These are phyloP conservation scores for Erynnis tages DNA, from an alignment of 2,888 invertebrate species.

Conservation along the genomic window DNA sequence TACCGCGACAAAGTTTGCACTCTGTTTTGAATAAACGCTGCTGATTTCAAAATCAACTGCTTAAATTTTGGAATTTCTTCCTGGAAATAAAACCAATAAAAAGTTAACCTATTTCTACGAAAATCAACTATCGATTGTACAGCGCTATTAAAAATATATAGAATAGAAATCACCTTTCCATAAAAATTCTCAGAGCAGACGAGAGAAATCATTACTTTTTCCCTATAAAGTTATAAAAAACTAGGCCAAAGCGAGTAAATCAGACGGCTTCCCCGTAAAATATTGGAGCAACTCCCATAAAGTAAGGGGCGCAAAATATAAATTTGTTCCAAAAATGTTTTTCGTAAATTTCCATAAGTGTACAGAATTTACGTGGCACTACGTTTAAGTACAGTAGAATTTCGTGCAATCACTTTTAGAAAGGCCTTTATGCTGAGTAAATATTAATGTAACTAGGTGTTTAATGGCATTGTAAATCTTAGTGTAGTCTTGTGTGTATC, in stretches of 20 bases:
- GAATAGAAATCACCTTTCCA: too few species aligned
- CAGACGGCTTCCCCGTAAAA: not conserved
- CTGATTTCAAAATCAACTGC: too few species aligned
- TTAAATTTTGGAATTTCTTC: too few species aligned
- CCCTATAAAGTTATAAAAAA: conserved; percentile 1
- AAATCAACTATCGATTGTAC: too few species aligned
- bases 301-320: conserved; percentile 19
- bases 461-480: too few species aligned
- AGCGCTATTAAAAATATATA: too few species aligned
- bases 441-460: not conserved
- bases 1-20: too few species aligned
- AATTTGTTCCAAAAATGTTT: conserved; percentile 39
- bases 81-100: too few species aligned
- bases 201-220: conserved; percentile 4
- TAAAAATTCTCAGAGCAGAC: too few species aligned
- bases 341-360: conserved; percentile 33
- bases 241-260: conserved; percentile 18
- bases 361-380: conserved; percentile 46
- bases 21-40: too few species aligned
- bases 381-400: conserved; percentile 43
- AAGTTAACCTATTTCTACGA: too few species aligned
- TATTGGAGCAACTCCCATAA: conserved; percentile 1
- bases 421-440: conserved; percentile 46
- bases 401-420: conserved; percentile 56
- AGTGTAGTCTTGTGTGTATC: too few species aligned